Evolutionary conservation across 2,113 vertebrate genomes (phyloP).

Genomic region (Pavo muticus): DNA sequence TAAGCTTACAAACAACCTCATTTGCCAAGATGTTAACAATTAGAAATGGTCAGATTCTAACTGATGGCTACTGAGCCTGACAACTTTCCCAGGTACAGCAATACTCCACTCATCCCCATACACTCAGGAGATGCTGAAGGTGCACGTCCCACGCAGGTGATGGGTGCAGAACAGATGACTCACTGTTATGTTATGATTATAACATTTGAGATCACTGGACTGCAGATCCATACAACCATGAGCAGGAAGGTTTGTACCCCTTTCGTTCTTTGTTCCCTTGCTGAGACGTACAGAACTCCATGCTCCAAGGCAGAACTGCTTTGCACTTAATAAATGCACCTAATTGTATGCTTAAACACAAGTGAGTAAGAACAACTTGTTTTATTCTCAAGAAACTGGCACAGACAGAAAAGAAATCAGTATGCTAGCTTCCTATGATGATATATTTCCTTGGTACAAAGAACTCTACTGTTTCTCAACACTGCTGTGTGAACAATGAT

Average conservation of each 20-base stretch:
- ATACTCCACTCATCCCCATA: neutral
- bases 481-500: neutral
- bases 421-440: neutral
- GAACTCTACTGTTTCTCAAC: neutral
- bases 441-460: neutral
- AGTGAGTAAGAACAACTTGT: neutral
- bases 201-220: neutral
- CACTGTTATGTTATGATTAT: neutral
- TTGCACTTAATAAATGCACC: neutral
- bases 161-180: neutral
- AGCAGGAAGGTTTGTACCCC: neutral
- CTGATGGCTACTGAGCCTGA: neutral
- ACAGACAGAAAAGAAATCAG: neutral
- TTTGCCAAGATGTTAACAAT: neutral
- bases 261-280: neutral
- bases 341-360: slow-evolving; percentile 15
- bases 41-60: neutral
- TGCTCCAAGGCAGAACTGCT: neutral
- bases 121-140: neutral
- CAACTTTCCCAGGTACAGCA: neutral
- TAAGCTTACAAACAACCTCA: neutral
- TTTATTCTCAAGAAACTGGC: slow-evolving; percentile 22
- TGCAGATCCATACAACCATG: neutral
- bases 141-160: neutral
- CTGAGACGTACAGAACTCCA: neutral